Evolutionary conservation across 2,888 invertebrate genomes (phyloP), one percentile per base, ranked within the genome.

Genomic region (Clitarchus hookeri): DNA sequence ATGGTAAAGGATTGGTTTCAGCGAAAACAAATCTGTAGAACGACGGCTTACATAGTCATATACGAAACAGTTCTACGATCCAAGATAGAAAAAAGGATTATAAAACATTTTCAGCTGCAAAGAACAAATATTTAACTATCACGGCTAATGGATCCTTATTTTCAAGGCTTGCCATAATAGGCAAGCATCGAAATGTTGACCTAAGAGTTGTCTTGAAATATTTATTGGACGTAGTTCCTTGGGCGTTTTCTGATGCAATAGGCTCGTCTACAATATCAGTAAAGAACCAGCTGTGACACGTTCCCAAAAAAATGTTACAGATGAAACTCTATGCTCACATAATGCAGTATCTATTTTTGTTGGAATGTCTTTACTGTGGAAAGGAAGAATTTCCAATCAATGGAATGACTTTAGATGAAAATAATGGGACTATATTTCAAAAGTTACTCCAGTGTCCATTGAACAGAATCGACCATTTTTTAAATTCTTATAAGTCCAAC

Each of bases 51-150:
- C 79, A 25, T 12, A n/a, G 79, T 13, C 12, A 79, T n/a, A 23
- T 79, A 79, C 79, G 13, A 79, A 79, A 79, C 79, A n/a, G 23
- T 79, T 19, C 79, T n/a, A 79, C 79, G 25, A 79, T 79, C n/a
- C 79, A 79, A 36, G 36, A n/a, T 4, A 36, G 36, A 36, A 36
- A 36, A 36, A n/a, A n/a, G n/a, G n/a, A n/a, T n/a, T n/a, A n/a
- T n/a, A n/a, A n/a, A n/a, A n/a, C n/a, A 36, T 36, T 4, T 36
- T 3, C 36, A 36, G 4, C 79, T 79, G 79, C 79, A 79, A 23
- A 12, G 25, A 79, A n/a, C 9, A 79, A 13, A 79, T 79, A n/a
- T 79, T 79, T 27, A n/a, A 79, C 79, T n/a, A 8, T 48, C 48
- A 48, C 48, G 11, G 48, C 48, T 13, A 48, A 16, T 48, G 48